A percentile compares a stretch with the other conserved stretches of the same genome.
phyloP scores from a whole-genome alignment of 2,888 invertebrate genomes.

The Prosopocoilus inquinatus region DNA sequence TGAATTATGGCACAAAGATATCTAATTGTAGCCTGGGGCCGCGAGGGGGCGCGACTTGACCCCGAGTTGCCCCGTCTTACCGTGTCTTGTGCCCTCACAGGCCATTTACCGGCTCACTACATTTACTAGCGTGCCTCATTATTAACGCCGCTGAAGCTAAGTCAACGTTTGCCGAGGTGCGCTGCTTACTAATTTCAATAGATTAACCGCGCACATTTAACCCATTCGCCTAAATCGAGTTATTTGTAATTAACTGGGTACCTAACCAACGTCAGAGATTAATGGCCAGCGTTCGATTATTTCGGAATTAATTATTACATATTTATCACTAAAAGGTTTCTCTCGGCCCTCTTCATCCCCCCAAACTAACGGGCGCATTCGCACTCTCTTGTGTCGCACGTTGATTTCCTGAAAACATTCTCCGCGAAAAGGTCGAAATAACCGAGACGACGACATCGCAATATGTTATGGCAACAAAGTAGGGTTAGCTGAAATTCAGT shows the following conservation, averaged over 20 bases:
- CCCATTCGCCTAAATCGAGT: constrained; percentile 53
- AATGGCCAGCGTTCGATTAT: constrained; percentile 37
- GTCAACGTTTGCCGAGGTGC: constrained; percentile 51
- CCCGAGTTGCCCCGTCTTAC: constrained; percentile 32
- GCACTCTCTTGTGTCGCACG: too few species aligned
- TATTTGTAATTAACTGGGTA: constrained; percentile 53
- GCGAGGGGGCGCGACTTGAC: constrained; percentile 44
- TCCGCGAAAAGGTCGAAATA: background rate
- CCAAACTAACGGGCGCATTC: too few species aligned
- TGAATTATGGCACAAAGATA: constrained; percentile 60
- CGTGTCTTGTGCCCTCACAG: constrained; percentile 43
- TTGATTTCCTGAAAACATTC: too few species aligned
- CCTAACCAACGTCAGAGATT: constrained; percentile 35
- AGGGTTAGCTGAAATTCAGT: background rate
- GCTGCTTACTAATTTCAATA: constrained; percentile 54
- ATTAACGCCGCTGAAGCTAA: constrained; percentile 47
- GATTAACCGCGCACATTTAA: constrained; percentile 52
- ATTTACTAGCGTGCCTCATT: constrained; percentile 48
- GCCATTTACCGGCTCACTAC: constrained; percentile 52
- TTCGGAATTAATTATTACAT: constrained; percentile 32
- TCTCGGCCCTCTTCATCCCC: too few species aligned
- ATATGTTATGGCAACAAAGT: background rate
- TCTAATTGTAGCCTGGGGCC: constrained; percentile 53
- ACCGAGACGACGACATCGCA: too few species aligned
- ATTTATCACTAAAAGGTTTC: background rate